Evolutionary conservation across 2,797 vertebrate genomes (phyloP), one percentile per base, ranked within the genome.

Genomic region (Paramormyrops hopkinsi): DNA sequence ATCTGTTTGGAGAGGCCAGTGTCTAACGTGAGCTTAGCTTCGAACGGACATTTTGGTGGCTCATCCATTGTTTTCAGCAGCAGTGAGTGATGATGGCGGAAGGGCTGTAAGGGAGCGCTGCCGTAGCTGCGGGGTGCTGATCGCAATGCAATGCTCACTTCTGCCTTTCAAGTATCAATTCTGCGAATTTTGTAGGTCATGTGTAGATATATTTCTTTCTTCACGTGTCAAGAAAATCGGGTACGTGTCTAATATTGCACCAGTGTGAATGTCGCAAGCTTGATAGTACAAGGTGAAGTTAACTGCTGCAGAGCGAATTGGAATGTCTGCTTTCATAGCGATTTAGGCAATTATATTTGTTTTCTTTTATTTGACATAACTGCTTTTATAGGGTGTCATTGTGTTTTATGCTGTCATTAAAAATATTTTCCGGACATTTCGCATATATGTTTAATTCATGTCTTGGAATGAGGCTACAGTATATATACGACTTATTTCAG

Each of bases 11-110:
- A 76, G 89, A 14, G 83, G n/a, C 25, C 54, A 14, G 53, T 6
- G 2, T 59, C 33, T n/a, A n/a, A 14, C 9, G 53, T 11, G 12
- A 48, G 19, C 22, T 44, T 14, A 9, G n/a, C 53, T 48, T 12
- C 44, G 88, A 12, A 51, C 83, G 73, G 88, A 89, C 46, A 89
- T 89, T 89, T 89, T 89, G 59, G 82, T 37, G 83, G 46, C 48
- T n/a, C 82, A 14, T 51, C 29, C 29, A 62, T 86, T 89, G 79
- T 86, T 29, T 48, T 50, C 59, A 53, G 11, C 11, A 29, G 33
- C 51, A 33, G n/a, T 51, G 65, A 76, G 22, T 65, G 88, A 89
- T 89, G 88, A 86, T 86, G 82, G 83, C 56, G 88, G 79, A 83
- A 41, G 88, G 53, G 41, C 41, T 14, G 22, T 59, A 59, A 19